Conservation (phyloP, 2,888 invertebrate species). For the Lacanobia wlatinum region DNA sequence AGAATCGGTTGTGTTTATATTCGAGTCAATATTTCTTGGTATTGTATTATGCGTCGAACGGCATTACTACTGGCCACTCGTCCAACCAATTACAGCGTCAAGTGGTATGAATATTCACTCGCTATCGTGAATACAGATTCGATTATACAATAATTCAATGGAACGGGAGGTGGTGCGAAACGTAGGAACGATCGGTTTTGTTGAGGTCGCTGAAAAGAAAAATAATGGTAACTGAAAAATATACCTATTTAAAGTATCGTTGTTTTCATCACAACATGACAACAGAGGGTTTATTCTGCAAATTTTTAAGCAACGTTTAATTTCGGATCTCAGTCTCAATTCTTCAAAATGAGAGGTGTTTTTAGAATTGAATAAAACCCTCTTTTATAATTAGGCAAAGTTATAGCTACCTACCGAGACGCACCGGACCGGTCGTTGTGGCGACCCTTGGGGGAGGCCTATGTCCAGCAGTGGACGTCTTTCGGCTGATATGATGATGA, state of each 20-base stretch:
- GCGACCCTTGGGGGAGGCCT: too few relatives aligned
- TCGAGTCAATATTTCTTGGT: constrained; percentile 35
- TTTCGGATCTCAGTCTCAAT: too few relatives aligned
- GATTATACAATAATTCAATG: constrained; percentile 79
- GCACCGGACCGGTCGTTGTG: too few relatives aligned
- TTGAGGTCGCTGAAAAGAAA: constrained; percentile 11
- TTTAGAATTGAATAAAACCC: too few relatives aligned
- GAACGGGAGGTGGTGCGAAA: constrained; percentile 36
- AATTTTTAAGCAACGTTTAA: too few relatives aligned
- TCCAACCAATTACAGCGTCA: constrained; percentile 83
- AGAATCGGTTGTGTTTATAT: constrained; percentile 15
- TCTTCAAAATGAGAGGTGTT: too few relatives aligned
- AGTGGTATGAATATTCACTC: constrained; percentile 85
- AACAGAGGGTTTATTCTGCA: too few relatives aligned
- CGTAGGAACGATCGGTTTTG: constrained; percentile 25
- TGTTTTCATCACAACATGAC: background rate
- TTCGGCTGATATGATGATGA: too few relatives aligned
- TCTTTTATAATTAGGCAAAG: too few relatives aligned
- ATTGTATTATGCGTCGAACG: constrained; percentile 60
- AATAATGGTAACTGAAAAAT: constrained; percentile 15
- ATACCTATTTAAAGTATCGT: background rate
- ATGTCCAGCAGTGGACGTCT: too few relatives aligned
- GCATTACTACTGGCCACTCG: constrained; percentile 76
- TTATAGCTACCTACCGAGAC: too few relatives aligned
- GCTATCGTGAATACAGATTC: constrained; percentile 80